Evolutionary conservation across 2,797 vertebrate species (phyloP).

Genomic region (Pogonophryne albipinna): DNA sequence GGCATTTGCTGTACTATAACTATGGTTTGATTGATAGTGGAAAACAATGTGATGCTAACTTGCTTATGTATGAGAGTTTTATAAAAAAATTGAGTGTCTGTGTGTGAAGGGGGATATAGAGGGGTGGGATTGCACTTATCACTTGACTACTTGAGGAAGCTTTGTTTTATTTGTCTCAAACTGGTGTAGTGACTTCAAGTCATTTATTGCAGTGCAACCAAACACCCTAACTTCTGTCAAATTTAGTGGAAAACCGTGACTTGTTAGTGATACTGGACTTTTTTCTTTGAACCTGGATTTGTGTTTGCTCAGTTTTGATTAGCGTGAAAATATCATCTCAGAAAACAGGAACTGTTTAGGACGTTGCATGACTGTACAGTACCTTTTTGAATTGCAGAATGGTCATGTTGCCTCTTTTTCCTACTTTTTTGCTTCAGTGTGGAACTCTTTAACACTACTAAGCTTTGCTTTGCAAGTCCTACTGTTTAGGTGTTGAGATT

Average conservation of each 20-base stretch:
- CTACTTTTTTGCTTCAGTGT: constrained; percentile 71
- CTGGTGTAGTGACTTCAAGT: constrained; percentile 68
- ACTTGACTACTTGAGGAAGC: constrained; percentile 82
- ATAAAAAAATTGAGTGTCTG: constrained; percentile 62
- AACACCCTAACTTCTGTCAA: constrained; percentile 70
- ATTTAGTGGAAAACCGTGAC: constrained; percentile 61
- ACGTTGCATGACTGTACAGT: constrained; percentile 79
- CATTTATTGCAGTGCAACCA: constrained; percentile 76
- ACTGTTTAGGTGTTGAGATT: constrained; percentile 71
- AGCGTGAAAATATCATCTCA: constrained; percentile 54
- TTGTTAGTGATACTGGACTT: constrained; percentile 61
- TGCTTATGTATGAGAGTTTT: constrained; percentile 70
- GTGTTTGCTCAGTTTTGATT: constrained; percentile 66
- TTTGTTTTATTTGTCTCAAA: constrained; percentile 62
- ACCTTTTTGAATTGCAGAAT: constrained; percentile 62
- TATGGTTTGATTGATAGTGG: constrained; percentile 70
- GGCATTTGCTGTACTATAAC: constrained; percentile 79
- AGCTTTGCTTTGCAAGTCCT: constrained; percentile 81
- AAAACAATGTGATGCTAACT: constrained; percentile 69
- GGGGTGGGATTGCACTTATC: constrained; percentile 76
- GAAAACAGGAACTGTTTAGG: constrained; percentile 52
- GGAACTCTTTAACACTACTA: constrained; percentile 65
- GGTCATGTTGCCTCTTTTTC: constrained; percentile 65
- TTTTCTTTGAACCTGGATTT: constrained; percentile 55
- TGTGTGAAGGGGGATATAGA: constrained; percentile 42